A percentile compares a stretch with the other conserved stretches of the same genome.
Evolutionary conservation across 2,113 vertebrate genomes (phyloP).

Genomic region (Triplophysa siluroides): DNA sequence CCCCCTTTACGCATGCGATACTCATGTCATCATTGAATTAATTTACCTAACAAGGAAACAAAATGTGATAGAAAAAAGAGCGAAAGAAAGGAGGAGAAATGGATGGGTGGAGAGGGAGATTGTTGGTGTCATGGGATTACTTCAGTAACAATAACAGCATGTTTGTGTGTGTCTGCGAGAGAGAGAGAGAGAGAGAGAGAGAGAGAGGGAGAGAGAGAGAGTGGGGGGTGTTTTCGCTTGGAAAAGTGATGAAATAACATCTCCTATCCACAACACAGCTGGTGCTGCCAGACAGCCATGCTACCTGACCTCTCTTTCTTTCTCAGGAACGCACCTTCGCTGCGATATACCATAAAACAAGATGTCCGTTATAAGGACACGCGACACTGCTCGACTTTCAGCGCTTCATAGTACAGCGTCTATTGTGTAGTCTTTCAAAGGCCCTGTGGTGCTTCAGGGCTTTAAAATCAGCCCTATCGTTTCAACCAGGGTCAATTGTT

Average conservation of each 20-base stretch:
- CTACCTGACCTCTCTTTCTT: conserved; percentile 68
- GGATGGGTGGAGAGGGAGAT: conserved; percentile 73
- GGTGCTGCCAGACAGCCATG: conserved; percentile 70
- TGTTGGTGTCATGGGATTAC: conserved; percentile 78
- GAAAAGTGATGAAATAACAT: conserved; percentile 80
- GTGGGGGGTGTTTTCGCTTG: conserved; percentile 72
- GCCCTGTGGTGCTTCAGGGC: background rate
- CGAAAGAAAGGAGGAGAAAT: conserved; percentile 69
- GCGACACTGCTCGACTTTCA: background rate
- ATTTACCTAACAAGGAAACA: conserved; percentile 66
- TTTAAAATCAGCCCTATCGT: background rate
- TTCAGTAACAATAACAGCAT: conserved; percentile 80
- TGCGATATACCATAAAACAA: background rate
- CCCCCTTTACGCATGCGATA: too few relatives aligned
- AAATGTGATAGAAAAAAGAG: conserved; percentile 64
- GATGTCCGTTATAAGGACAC: background rate
- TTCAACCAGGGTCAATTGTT: background rate
- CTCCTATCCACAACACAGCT: conserved; percentile 76
- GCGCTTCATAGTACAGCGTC: background rate
- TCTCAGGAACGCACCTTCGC: conserved; percentile 17
- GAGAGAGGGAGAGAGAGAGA: conserved; percentile 52
- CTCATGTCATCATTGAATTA: conserved; percentile 64
- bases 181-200: conserved; percentile 55
- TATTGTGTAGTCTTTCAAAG: conserved; percentile 29
- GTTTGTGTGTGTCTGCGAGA: conserved; percentile 57